Conservation (phyloP, 2,888 invertebrate species). For the Aromia moschata region DNA sequence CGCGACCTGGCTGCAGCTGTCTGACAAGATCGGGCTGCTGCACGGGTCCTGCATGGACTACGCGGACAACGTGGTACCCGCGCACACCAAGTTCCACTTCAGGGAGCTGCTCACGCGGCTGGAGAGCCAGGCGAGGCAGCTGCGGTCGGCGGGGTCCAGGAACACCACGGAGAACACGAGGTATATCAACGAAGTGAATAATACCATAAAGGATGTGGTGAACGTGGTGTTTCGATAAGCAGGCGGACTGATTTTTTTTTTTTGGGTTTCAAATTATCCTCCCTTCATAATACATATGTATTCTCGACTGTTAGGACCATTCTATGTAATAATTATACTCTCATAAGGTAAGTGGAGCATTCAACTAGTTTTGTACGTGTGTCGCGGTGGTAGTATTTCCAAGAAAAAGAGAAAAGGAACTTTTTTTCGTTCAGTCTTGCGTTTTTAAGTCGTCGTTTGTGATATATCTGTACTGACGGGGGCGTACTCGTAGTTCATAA, state of each 20-base stretch:
- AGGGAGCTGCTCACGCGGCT: slow-evolving; percentile 77
- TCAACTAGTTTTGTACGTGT: slow-evolving; percentile 44
- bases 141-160: slow-evolving; percentile 75
- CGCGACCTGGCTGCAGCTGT: slow-evolving; percentile 81
- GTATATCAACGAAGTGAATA: slow-evolving; percentile 77
- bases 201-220: slow-evolving; percentile 76
- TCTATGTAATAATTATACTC: slow-evolving; percentile 45
- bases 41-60: slow-evolving; percentile 85
- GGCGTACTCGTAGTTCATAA: background rate
- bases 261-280: slow-evolving; percentile 30
- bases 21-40: slow-evolving; percentile 82
- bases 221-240: slow-evolving; percentile 70
- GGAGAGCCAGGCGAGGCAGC: slow-evolving; percentile 74
- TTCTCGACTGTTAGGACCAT: slow-evolving; percentile 53
- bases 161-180: slow-evolving; percentile 75
- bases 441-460: slow-evolving; percentile 28
- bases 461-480: slow-evolving; percentile 18
- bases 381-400: slow-evolving; percentile 42
- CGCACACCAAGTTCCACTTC: slow-evolving; percentile 89
- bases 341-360: slow-evolving; percentile 55
- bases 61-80: slow-evolving; percentile 82
- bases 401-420: no score
- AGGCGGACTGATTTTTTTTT: slow-evolving; percentile 25
- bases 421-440: slow-evolving; percentile 26
- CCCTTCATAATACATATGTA: slow-evolving; percentile 46